Evolutionary conservation across 2,888 invertebrate species (phyloP).

Genomic region (Calameuta pallipes): DNA sequence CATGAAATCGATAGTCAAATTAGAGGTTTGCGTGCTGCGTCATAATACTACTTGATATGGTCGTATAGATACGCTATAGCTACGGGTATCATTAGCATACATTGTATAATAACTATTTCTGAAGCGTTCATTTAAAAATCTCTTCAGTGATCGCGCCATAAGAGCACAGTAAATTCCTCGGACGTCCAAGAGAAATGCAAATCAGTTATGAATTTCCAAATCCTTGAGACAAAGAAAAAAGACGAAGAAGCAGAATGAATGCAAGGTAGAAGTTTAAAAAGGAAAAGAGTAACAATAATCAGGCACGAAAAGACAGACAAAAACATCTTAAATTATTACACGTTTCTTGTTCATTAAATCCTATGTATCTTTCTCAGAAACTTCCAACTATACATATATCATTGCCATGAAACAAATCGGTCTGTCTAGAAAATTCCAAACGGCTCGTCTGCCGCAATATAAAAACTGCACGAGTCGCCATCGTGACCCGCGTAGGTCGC

Average conservation of each 20-base stretch:
- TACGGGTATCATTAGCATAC: constrained; percentile 14
- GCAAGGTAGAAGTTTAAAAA: neutral
- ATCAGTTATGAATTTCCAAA: constrained; percentile 21
- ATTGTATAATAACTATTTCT: constrained; percentile 12
- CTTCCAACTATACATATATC: neutral
- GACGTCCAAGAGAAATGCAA: constrained; percentile 23
- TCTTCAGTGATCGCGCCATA: constrained; percentile 21
- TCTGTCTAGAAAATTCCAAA: neutral
- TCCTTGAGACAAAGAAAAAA: constrained; percentile 2
- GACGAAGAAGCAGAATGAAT: neutral
- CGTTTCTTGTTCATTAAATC: neutral
- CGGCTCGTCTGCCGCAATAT: neutral
- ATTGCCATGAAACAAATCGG: neutral
- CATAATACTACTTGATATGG: constrained; percentile 4
- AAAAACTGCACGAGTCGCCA: neutral
- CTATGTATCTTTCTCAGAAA: neutral
- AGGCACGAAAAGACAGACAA: neutral
- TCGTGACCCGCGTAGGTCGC: neutral
- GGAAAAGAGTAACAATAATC: neutral
- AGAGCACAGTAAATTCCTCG: constrained; percentile 11
- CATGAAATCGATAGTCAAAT: neutral
- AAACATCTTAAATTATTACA: neutral
- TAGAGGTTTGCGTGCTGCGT: neutral
- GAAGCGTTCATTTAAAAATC: constrained; percentile 7
- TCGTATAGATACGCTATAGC: constrained; percentile 6